Percentiles rank a stretch among this genome's conserved stretches.
phyloP scores from a whole-genome alignment of 2,797 vertebrate genomes.

The Octomys mimax region DNA sequence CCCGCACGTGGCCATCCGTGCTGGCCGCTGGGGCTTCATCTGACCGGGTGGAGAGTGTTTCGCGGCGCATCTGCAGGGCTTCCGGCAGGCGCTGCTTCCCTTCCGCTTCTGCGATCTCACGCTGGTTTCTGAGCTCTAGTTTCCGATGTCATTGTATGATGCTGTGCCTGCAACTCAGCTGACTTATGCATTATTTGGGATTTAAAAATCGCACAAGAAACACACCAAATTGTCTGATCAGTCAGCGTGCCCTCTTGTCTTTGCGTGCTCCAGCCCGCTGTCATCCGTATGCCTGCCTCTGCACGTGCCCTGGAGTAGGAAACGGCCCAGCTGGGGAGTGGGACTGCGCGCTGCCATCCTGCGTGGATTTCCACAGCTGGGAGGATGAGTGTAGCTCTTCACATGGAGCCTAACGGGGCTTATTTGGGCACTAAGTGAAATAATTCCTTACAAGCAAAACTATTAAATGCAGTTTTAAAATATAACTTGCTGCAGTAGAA shows the following conservation, averaged over 20 bases:
- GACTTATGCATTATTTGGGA: background rate
- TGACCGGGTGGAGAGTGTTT: background rate
- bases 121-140: background rate
- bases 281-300: background rate
- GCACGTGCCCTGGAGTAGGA: background rate
- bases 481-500: conserved; percentile 59
- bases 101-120: background rate
- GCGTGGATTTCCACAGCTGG: background rate
- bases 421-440: conserved; percentile 35
- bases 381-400: background rate
- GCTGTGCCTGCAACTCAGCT: background rate
- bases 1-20: background rate
- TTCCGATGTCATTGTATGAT: background rate
- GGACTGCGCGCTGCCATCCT: background rate
- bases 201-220: background rate
- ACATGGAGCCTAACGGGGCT: background rate
- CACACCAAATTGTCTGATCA: background rate
- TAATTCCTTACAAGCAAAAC: conserved; percentile 65
- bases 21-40: background rate
- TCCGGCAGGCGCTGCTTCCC: background rate
- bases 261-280: background rate
- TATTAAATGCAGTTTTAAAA: conserved; percentile 61
- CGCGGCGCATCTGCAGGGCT: background rate
- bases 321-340: background rate
- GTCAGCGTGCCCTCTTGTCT: background rate